Percentiles rank a stretch among this genome's conserved stretches.
Conservation (phyloP, 1,140 invertebrate genomes). For the Bradysia coprophila region DNA sequence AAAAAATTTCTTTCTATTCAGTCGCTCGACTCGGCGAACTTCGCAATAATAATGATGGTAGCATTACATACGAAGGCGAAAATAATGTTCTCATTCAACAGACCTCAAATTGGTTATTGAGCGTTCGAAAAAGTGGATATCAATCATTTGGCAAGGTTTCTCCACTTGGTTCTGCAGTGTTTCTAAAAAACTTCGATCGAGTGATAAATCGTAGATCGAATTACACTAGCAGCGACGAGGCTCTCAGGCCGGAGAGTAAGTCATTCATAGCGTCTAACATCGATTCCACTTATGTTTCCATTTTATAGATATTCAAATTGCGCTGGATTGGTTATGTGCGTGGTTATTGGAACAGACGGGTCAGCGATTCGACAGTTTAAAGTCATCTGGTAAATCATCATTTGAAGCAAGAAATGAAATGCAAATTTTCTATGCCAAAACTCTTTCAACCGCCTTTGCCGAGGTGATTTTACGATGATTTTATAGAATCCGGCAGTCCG, state of each 20-base stretch:
- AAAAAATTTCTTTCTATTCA: too few species aligned
- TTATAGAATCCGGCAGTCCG: too few species aligned
- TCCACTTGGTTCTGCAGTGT: constrained; percentile 41
- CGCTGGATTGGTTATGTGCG: constrained; percentile 56
- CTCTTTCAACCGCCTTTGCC: constrained; percentile 45
- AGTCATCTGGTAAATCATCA: constrained; percentile 31
- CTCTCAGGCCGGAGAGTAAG: constrained; percentile 38
- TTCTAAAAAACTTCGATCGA: constrained; percentile 31
- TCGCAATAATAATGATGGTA: constrained; percentile 71
- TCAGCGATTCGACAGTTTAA: constrained; percentile 30
- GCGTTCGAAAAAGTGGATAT: constrained; percentile 25
- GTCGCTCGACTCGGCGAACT: constrained; percentile 53
- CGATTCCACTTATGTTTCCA: too few species aligned
- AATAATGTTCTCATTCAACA: constrained; percentile 79
- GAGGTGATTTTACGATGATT: too few species aligned
- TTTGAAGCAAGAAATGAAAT: constrained; percentile 53
- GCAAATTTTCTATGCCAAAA: constrained; percentile 52
- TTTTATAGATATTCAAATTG: constrained; percentile 39
- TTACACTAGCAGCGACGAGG: constrained; percentile 27
- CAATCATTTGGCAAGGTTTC: constrained; percentile 27
- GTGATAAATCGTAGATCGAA: constrained; percentile 24
- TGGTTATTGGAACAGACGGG: constrained; percentile 46
- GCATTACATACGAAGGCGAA: constrained; percentile 78
- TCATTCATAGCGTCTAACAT: too few species aligned
- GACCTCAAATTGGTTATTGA: constrained; percentile 58